Percentiles rank a stretch among this genome's conserved stretches.
Conservation (phyloP, 2,888 invertebrate species). For the Lasiommata megera region DNA sequence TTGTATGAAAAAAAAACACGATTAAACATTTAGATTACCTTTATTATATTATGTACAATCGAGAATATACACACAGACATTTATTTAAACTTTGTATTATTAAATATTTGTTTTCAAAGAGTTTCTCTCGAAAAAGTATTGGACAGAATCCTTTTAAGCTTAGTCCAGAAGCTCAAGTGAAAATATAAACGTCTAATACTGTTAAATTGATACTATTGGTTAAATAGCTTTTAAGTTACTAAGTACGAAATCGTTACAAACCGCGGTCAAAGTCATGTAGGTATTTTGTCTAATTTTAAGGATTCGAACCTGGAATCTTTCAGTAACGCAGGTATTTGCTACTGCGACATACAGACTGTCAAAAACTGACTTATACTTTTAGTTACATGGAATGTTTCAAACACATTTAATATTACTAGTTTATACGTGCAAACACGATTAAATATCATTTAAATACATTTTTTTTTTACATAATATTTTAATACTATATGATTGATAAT, state of each 20-base stretch:
- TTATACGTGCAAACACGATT: not conserved
- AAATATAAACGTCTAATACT: not conserved
- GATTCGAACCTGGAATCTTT: too few relatives aligned
- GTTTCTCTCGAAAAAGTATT: not conserved
- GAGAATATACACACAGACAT: conserved; percentile 5
- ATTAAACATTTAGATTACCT: conserved; percentile 22
- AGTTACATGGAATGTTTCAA: not conserved
- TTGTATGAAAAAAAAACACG: not conserved
- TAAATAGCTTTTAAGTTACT: too few relatives aligned
- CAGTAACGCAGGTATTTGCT: too few relatives aligned
- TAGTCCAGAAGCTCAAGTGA: not conserved
- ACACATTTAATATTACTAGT: not conserved
- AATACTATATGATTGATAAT: not conserved
- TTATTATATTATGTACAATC: conserved; percentile 23
- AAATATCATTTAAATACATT: not conserved
- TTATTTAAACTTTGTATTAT: not conserved
- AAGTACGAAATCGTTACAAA: too few relatives aligned
- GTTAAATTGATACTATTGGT: not conserved
- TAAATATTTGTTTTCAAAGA: not conserved
- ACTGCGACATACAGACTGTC: not conserved
- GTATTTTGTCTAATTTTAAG: too few relatives aligned
- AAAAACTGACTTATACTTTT: not conserved
- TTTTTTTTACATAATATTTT: not conserved
- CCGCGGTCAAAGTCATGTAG: too few relatives aligned
- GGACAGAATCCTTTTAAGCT: not conserved